Conservation (phyloP, 30 jellyfish, hydroid and myxozoan genomes). For the Turritopsis rubra region DNA sequence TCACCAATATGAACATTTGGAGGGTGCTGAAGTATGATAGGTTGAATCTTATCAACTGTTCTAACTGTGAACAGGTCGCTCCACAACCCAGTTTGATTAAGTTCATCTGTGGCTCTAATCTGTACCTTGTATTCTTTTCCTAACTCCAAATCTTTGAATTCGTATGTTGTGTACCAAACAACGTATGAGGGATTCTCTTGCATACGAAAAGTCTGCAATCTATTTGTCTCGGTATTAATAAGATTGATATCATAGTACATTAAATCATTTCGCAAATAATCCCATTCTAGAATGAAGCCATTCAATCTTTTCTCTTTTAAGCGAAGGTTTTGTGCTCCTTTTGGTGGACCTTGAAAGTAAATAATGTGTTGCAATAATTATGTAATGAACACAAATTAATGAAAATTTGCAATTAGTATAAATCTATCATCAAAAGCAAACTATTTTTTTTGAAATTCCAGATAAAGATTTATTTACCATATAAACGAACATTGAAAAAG, state of each 20-base stretch:
- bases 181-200: constrained; percentile 12
- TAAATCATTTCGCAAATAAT: constrained; percentile 30
- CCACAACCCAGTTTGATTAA: constrained; percentile 29
- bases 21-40: constrained; percentile 4
- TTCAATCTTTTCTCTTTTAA: constrained; percentile 17
- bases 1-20: constrained; percentile 14
- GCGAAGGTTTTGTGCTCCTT: constrained; percentile 18
- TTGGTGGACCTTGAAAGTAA: constrained; percentile 30
- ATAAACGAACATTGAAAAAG: constrained; percentile 13
- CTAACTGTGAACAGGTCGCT: constrained; percentile 5
- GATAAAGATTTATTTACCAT: too few relatives aligned
- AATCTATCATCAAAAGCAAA: too few relatives aligned
- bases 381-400: neutral
- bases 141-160: constrained; percentile 1
- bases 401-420: neutral
- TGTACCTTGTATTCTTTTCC: constrained; percentile 16
- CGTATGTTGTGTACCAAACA: constrained; percentile 12
- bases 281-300: constrained; percentile 30
- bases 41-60: constrained; percentile 8
- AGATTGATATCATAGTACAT: constrained; percentile 15
- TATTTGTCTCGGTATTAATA: neutral
- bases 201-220: neutral
- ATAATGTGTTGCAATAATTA: neutral
- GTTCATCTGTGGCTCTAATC: constrained; percentile 23
- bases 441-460: too few relatives aligned